Conservation (phyloP, 2,888 invertebrate genomes). For the Ischnura elegans region DNA sequence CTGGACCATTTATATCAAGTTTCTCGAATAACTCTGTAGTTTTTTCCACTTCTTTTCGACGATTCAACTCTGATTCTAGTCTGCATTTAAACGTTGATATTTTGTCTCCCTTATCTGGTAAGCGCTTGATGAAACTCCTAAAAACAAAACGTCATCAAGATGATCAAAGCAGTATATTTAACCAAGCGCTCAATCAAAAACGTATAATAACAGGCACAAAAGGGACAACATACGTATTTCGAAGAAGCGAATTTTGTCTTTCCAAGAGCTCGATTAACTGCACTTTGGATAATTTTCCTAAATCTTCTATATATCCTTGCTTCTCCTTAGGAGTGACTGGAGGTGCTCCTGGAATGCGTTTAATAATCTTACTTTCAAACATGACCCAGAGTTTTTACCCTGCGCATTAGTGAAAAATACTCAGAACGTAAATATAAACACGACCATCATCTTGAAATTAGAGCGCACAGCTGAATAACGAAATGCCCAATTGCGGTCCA, state of each 20-base stretch:
- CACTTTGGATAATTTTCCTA: conserved; percentile 78
- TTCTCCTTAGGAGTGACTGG: conserved; percentile 79
- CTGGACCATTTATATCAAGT: conserved; percentile 50
- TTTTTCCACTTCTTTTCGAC: conserved; percentile 79
- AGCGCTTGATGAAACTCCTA: conserved; percentile 80
- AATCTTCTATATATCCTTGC: conserved; percentile 80
- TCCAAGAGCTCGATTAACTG: conserved; percentile 81
- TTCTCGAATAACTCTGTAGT: conserved; percentile 72
- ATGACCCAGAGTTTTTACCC: conserved; percentile 69
- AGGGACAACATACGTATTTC: conserved; percentile 76
- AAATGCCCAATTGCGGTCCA: background rate
- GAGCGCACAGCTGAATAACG: background rate
- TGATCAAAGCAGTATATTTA: too few species aligned
- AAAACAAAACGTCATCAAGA: conserved; percentile 70
- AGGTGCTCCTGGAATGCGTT: conserved; percentile 79
- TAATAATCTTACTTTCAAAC: conserved; percentile 73
- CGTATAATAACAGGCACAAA: background rate
- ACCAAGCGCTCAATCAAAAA: too few species aligned
- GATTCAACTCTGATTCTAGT: conserved; percentile 79
- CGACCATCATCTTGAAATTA: background rate
- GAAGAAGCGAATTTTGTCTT: conserved; percentile 81
- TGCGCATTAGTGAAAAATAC: background rate
- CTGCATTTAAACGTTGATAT: conserved; percentile 79
- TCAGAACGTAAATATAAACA: background rate
- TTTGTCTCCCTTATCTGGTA: conserved; percentile 82